A percentile compares a stretch with the other conserved stretches of the same genome.
These are phyloP conservation scores for Oegoconia quadripuncta DNA, from an alignment of 2,888 invertebrate genomes.

Conservation along the genomic window DNA sequence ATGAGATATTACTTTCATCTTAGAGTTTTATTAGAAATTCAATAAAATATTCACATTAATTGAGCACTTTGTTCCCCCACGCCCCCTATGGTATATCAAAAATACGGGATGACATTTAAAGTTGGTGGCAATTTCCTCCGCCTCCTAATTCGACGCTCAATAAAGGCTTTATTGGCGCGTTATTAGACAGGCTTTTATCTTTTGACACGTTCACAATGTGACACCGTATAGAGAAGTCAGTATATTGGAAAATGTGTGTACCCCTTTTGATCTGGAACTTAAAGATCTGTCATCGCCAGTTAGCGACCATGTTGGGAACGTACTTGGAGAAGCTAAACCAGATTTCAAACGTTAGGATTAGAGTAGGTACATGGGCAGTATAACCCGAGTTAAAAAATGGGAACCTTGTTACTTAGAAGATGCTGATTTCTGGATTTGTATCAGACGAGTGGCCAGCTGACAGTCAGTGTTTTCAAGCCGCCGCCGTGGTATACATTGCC, in stretches of 20 bases:
- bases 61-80: background rate
- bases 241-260: background rate
- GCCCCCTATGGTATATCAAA: background rate
- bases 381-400: too few species aligned
- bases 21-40: background rate
- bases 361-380: too few species aligned
- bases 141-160: slow-evolving; percentile 22
- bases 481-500: too few species aligned
- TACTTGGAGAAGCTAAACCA: too few species aligned
- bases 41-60: background rate
- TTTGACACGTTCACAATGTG: slow-evolving; percentile 13
- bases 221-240: background rate
- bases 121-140: slow-evolving; percentile 6
- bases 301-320: too few species aligned
- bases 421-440: too few species aligned
- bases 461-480: too few species aligned
- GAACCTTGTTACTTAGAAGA: too few species aligned
- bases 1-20: too few species aligned
- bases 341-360: too few species aligned
- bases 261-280: background rate
- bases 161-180: slow-evolving; percentile 31
- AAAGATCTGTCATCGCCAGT: too few species aligned
- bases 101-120: slow-evolving; percentile 1
- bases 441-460: too few species aligned
- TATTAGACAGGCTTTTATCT: slow-evolving; percentile 38